A percentile compares a stretch with the other conserved stretches of the same genome.
These are phyloP conservation scores for Xenopus tropicalis DNA, from an alignment of 2,113 vertebrate species.

Conservation along the genomic window DNA sequence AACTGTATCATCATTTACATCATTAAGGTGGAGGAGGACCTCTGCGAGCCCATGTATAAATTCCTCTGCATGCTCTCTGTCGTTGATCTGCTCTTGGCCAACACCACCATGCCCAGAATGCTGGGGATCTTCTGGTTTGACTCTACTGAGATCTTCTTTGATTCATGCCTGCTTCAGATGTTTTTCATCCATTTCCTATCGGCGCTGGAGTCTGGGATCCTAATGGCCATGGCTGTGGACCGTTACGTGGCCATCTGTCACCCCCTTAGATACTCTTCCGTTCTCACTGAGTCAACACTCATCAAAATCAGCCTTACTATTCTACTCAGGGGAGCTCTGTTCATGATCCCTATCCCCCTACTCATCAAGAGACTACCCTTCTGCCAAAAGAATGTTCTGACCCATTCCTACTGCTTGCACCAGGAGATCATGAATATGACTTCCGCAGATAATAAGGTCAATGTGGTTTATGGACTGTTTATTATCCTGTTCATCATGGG, in stretches of 20 bases:
- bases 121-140: conserved; percentile 23
- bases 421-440: conserved; percentile 17
- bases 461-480: conserved; percentile 16
- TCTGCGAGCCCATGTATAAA: conserved; percentile 38
- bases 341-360: not conserved
- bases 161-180: conserved; percentile 33
- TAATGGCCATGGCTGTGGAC: conserved; percentile 29
- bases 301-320: not conserved
- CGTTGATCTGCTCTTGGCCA: conserved; percentile 24
- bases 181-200: conserved; percentile 34
- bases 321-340: not conserved
- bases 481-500: conserved; percentile 9
- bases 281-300: conserved; percentile 9
- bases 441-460: conserved; percentile 13
- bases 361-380: conserved; percentile 4
- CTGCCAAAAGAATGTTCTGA: conserved; percentile 5
- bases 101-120: conserved; percentile 24
- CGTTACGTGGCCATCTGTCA: conserved; percentile 21
- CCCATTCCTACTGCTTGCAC: conserved; percentile 33
- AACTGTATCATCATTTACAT: conserved; percentile 41
- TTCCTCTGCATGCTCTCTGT: conserved; percentile 31
- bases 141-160: not conserved
- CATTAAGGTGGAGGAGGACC: conserved; percentile 11
- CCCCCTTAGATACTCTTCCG: conserved; percentile 11
- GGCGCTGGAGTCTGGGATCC: conserved; percentile 19